Evolutionary conservation across 2,888 invertebrate species (phyloP), one percentile per base, ranked within the genome.

Genomic region (Brachypalpus laphriformis): DNA sequence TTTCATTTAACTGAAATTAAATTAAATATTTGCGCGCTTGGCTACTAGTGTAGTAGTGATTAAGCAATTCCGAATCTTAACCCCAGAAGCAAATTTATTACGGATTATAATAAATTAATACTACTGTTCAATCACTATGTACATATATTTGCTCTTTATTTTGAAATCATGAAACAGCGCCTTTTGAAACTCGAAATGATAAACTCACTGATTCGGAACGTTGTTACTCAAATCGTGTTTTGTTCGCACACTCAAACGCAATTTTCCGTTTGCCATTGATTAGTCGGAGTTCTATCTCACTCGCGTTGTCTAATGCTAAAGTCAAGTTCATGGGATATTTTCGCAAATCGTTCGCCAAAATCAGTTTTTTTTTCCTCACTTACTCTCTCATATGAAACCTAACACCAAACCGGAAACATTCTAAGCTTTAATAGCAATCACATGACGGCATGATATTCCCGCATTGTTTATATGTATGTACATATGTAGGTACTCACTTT

Each of bases 161-260:
- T 34, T 34, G 34, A 9, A 9, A 34, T 34, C 11, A 7, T 11
- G 47, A 56, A 14, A 71, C 7, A 63, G 51, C 3, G 34, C 20
- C 37, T 68, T 70, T 70, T 63, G 61, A 54, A 77, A 70, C 18
- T 47, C 47, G 47, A 71, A 57, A 45, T 63, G 28, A 65, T 16
- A 42, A 70, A 59, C 42, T 82, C 82, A 71, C 65, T 65, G 82
- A 65, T 34, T 57, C 56, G 82, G 65, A 82, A 82, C 82, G 56
- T 49, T 42, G 37, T 18, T 40, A 51, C 59, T 11, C 37, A 59
- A 42, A 40, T 28, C 14, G 4, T 20, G 20, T 31, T 63, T 51
- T 56, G 18, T 75, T 63, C 34, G 11, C 47, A 63, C 68, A 59
- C 34, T 42, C 37, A 61, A 37, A 28, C 28, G 18, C 49, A 14